A percentile compares a stretch with the other conserved stretches of the same genome.
Evolutionary conservation across 2,113 vertebrate species (phyloP).

Genomic region (Aleadryas rufinucha): DNA sequence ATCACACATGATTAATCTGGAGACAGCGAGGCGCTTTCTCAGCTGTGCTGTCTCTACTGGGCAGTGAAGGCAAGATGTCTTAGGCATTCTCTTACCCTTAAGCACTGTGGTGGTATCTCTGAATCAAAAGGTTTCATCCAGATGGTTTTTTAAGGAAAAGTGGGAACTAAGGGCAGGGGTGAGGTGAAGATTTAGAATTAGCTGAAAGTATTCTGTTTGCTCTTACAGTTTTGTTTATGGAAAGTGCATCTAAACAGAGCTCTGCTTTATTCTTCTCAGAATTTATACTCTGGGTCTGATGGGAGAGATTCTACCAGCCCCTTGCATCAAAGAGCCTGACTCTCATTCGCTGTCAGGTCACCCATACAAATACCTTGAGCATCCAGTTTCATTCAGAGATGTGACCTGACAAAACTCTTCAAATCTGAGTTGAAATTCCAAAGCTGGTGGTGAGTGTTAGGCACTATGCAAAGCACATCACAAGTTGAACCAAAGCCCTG

Average conservation of each 20-base stretch:
- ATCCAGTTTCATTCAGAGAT: background rate
- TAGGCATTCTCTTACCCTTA: background rate
- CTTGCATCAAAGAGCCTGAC: background rate
- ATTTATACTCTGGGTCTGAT: accelerated
- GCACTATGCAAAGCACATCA: background rate
- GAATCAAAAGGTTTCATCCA: background rate
- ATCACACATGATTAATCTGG: background rate
- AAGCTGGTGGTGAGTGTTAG: background rate
- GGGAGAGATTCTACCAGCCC: background rate
- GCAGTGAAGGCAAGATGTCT: background rate
- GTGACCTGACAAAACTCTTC: background rate
- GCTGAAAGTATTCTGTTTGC: background rate
- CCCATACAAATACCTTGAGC: background rate
- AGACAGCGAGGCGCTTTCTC: background rate
- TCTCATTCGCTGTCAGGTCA: background rate
- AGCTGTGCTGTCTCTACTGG: background rate
- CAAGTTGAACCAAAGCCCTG: background rate
- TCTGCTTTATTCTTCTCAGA: background rate
- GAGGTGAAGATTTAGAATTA: background rate
- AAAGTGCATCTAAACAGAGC: background rate
- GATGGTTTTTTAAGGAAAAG: background rate
- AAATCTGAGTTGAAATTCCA: background rate
- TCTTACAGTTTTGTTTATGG: background rate
- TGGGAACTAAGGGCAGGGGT: background rate
- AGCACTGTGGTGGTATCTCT: background rate